phyloP scores from a whole-genome alignment of 1,140 invertebrate genomes.

The Zaprionus ornatus region DNA sequence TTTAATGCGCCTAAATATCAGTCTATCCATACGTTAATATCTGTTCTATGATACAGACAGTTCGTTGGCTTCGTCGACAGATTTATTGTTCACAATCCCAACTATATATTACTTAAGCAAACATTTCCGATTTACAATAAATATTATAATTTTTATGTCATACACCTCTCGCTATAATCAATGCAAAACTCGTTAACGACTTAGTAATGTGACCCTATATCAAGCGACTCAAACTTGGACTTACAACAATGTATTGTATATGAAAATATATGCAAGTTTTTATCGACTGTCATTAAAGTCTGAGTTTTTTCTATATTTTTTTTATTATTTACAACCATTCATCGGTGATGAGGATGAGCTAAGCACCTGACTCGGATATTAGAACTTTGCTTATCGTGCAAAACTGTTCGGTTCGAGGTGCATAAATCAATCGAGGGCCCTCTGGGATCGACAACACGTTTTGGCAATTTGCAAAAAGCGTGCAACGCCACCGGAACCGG shows the following conservation, averaged over 20 bases:
- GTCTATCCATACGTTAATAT: not conserved
- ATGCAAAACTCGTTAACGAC: not conserved
- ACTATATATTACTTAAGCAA: not conserved
- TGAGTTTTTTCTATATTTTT: not conserved
- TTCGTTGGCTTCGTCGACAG: not conserved
- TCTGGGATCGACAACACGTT: conserved; percentile 27
- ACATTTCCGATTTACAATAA: not conserved
- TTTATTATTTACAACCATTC: not conserved
- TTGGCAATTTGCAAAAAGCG: conserved; percentile 29
- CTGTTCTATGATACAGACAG: not conserved
- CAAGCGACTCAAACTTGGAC: not conserved
- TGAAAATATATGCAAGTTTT: not conserved
- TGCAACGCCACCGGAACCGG: conserved; percentile 45
- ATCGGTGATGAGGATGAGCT: not conserved
- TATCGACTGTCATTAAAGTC: not conserved
- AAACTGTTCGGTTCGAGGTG: not conserved
- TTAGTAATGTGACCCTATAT: not conserved
- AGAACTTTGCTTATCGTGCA: not conserved
- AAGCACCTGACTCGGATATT: not conserved
- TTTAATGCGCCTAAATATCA: not conserved
- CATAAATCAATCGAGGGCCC: conserved; percentile 1
- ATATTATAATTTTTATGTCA: not conserved
- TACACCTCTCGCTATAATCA: not conserved
- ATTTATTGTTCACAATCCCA: not conserved
- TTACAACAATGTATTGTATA: not conserved